Base-by-base conservation (phyloP, 2,888 invertebrate species). In the Chloroclystis v-ata region DNA sequence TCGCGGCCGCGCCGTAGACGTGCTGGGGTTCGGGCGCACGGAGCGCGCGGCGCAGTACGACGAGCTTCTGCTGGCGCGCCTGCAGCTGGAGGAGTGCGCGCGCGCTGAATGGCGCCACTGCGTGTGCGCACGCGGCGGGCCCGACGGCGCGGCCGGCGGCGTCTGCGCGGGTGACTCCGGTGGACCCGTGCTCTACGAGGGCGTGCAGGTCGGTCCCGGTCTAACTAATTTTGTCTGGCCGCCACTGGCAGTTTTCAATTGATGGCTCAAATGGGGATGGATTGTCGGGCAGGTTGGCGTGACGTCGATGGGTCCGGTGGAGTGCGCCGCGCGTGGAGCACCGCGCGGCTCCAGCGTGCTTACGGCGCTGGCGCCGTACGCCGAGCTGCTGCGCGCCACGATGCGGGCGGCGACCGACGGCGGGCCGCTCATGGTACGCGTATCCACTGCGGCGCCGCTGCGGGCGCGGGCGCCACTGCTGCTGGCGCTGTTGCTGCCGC, bases 151-250 rank as follows among this genome's bases (percentile, higher is more conserved):
- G 3, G 20, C 20, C 20, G n/a, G n/a, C 43, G 82, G 79, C 50
- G 83, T 83, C 46, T 84, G 85, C 72, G 62, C 79, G 24, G 84
- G 85, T 0, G 85, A 84, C 72, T 83, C 82, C 16, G 85, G 84
- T 42, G 85, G 83, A 41, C 82, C 84, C 14, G 75, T 77, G 48
- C 24, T 80, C 43, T 70, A 66, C 56, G 55, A 57, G 35, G 75
- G 75, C 47, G 56, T 50, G 30, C 71, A 67, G 69, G 69, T 71
- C 2, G 48, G 49, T 60, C 54, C 55, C n/a, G n/a, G n/a, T n/a
- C n/a, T n/a, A n/a, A n/a, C n/a, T n/a, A n/a, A n/a, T n/a, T n/a
- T n/a, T n/a, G n/a, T n/a, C n/a, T n/a, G n/a, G n/a, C n/a, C n/a
- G n/a, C n/a, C n/a, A n/a, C n/a, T n/a, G n/a, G n/a, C n/a, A n/a